phyloP scores from a whole-genome alignment of 2,113 vertebrate genomes.

The Rostratula benghalensis region DNA sequence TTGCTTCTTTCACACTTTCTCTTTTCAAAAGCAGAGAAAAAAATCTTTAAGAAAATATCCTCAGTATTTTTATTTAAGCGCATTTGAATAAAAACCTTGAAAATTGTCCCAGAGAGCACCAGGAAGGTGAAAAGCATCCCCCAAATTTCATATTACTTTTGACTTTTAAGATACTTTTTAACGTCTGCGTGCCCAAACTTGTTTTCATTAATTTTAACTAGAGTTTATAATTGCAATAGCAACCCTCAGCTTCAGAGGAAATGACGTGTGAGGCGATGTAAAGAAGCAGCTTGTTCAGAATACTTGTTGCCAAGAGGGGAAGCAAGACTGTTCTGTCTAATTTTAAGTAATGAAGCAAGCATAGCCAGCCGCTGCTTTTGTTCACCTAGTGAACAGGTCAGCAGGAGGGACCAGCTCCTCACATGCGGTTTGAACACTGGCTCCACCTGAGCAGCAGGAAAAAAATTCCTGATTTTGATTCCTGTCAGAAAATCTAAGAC shows the following conservation, averaged over 20 bases:
- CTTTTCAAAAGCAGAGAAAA: slow-evolving; percentile 14
- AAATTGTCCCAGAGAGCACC: neutral
- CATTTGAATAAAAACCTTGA: slow-evolving; percentile 11
- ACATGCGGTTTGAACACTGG: neutral
- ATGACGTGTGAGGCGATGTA: neutral
- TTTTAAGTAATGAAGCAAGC: neutral
- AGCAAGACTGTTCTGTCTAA: neutral
- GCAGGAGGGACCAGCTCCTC: neutral
- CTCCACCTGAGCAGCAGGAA: neutral
- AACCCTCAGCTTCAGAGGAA: neutral
- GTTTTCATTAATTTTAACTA: neutral
- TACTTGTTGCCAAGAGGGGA: neutral
- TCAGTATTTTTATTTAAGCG: neutral
- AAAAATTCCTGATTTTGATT: neutral
- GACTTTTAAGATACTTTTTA: neutral
- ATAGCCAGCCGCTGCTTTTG: accelerated
- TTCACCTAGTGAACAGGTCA: neutral
- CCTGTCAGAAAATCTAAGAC: neutral
- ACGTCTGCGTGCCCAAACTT: neutral
- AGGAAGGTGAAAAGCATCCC: neutral
- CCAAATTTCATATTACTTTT: neutral
- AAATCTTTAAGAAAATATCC: slow-evolving; percentile 47
- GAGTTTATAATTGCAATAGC: neutral
- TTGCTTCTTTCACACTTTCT: slow-evolving; percentile 18
- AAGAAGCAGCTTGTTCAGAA: neutral